Evolutionary conservation across 2,888 invertebrate genomes (phyloP), one percentile per base, ranked within the genome.

Genomic region (Oligia strigilis): DNA sequence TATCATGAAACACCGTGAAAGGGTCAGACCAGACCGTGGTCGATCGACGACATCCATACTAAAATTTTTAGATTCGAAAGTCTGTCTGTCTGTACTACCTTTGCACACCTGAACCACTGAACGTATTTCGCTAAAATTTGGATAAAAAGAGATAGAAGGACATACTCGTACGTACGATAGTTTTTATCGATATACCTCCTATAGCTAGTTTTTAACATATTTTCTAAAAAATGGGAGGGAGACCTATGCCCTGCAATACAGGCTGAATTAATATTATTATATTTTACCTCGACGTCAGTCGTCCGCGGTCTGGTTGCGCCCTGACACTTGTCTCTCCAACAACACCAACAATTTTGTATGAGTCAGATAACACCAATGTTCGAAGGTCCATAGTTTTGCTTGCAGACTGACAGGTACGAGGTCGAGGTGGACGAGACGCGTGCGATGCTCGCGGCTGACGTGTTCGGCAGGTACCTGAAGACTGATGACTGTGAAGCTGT

Each of bases 401-500:
- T 93, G 80, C 95, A 97, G 97, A 95, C 95, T 97, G 98, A 98
- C 94, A 98, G 98, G 93, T 99, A 99, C 97, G 99, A 99, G 97
- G 98, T 99, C 93, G 99, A 99, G 94, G 98, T 98, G 94, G 99
- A 99, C 96, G 99, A 99, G 97, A 98, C 98, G 94, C 97, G 99
- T 83, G 97, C 97, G 91, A 98, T 98, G 92, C 97, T 98, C 94
- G 99, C 99, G 80, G 95, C 96, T 80, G 97, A 97, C 88, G 97
- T 98, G 91, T 97, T 97, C 90, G 96, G 97, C 79, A 94, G 97
- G 86, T 98, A 97, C 93, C 95, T 98, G 91, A 97, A 94, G 93
- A 92, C 93, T 17, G 96, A 95, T 36, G 94, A 97, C 93, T 95
- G 91, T n/a, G 94, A 95, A 55, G 93, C 97, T 67, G 97, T 97